Evolutionary conservation across 2,113 vertebrate genomes (phyloP).

Genomic region (Eretmochelys imbricata): DNA sequence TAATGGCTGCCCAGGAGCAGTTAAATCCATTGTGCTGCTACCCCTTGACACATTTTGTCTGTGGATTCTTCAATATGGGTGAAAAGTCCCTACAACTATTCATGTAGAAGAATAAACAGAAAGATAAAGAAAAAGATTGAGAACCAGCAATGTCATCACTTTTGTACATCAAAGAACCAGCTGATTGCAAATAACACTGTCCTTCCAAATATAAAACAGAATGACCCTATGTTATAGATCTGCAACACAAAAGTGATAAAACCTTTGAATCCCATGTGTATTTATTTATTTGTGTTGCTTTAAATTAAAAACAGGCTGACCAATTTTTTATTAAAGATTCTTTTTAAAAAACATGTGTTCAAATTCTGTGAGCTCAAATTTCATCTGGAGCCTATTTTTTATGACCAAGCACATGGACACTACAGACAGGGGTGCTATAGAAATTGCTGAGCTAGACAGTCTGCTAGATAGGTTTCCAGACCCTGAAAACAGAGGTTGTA

Average conservation of each 20-base stretch:
- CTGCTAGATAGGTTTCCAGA: not conserved
- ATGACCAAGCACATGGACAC: not conserved
- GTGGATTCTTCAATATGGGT: not conserved
- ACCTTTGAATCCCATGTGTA: not conserved
- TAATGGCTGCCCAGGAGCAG: conserved; percentile 4
- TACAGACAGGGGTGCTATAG: not conserved
- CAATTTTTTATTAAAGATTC: rapidly evolving
- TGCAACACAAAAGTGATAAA: not conserved
- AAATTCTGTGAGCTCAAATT: not conserved
- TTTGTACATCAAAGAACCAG: not conserved
- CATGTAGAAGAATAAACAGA: not conserved
- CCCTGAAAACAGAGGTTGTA: rapidly evolving
- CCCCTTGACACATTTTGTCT: not conserved
- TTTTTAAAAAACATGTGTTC: not conserved
- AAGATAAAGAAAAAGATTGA: not conserved
- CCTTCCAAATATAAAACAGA: not conserved
- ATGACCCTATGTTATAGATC: not conserved
- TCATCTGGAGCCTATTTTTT: rapidly evolving
- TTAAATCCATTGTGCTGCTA: conserved; percentile 19
- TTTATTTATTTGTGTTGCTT: not conserved
- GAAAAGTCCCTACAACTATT: not conserved
- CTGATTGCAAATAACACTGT: rapidly evolving
- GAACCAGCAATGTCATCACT: not conserved
- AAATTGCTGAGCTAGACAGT: not conserved
- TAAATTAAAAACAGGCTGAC: not conserved